Percentiles rank a stretch among this genome's conserved stretches.
phyloP scores from a whole-genome alignment of 2,113 vertebrate species.

The Sylvilagus bachmani region DNA sequence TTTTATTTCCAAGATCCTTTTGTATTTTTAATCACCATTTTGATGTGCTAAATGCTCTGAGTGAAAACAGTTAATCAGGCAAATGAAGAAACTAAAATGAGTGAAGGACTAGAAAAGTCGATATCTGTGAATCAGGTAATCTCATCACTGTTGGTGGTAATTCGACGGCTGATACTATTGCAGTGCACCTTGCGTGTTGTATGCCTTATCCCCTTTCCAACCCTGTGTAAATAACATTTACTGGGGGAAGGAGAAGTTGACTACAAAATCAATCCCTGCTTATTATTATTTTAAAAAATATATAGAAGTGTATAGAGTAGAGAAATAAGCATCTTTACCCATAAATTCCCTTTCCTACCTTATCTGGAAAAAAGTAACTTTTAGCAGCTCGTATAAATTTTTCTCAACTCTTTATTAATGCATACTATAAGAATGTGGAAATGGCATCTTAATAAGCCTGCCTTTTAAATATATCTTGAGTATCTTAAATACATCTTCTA shows the following conservation, averaged over 20 bases:
- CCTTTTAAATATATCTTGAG: not conserved
- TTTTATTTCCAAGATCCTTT: slow-evolving; percentile 36
- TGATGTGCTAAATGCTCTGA: slow-evolving; percentile 1
- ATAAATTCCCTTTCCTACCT: not conserved
- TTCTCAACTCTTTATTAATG: not conserved
- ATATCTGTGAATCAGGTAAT: not conserved
- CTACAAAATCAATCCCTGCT: not conserved
- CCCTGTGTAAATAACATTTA: not conserved
- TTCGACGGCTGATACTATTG: not conserved
- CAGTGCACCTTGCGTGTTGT: rapidly evolving
- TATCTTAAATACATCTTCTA: not conserved
- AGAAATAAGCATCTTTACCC: not conserved
- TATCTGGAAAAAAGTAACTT: not conserved
- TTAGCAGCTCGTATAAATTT: not conserved
- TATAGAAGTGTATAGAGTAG: not conserved
- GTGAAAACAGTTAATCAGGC: slow-evolving; percentile 55
- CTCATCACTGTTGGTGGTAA: not conserved
- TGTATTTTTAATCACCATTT: slow-evolving; percentile 50
- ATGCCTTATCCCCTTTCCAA: not conserved
- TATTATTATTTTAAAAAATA: not conserved
- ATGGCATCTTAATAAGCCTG: not conserved
- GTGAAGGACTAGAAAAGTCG: not conserved
- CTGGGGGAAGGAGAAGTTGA: not conserved
- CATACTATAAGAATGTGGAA: not conserved
- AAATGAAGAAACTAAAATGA: slow-evolving; percentile 58